Conservation (phyloP, 2,113 vertebrate genomes). For the Glareola pratincola region DNA sequence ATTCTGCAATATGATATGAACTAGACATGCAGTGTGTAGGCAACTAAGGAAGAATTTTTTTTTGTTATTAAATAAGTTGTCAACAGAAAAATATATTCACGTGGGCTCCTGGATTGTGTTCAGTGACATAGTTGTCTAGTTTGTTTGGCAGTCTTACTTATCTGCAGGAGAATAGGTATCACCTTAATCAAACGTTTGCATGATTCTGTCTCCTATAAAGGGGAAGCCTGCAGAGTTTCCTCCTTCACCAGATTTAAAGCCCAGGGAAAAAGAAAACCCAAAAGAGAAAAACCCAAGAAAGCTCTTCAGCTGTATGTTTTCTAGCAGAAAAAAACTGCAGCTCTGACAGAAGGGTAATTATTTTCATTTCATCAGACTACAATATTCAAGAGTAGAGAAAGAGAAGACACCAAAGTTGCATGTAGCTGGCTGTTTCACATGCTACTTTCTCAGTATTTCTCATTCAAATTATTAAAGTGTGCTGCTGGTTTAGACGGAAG, state of each 20-base stretch:
- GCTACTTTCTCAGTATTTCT: neutral
- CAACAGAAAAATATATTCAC: neutral
- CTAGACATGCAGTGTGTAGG: neutral
- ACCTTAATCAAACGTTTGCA: neutral
- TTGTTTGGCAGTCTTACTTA: neutral
- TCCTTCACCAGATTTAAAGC: neutral
- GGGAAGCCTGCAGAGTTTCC: neutral
- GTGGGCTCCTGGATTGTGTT: neutral
- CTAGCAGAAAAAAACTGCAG: neutral
- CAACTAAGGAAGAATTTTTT: neutral
- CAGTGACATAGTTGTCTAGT: neutral
- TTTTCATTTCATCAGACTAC: slow-evolving; percentile 4
- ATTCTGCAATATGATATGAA: neutral
- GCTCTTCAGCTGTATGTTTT: neutral
- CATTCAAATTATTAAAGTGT: neutral
- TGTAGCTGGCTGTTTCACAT: neutral
- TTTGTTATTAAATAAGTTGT: slow-evolving; percentile 32
- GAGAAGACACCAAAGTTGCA: slow-evolving; percentile 21
- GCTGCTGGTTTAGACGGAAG: neutral
- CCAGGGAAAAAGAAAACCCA: neutral
- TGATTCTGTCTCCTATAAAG: neutral
- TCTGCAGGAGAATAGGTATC: neutral
- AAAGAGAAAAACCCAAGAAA: neutral
- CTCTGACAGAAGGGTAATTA: neutral
- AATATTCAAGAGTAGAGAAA: neutral